Evolutionary conservation across 1,140 invertebrate species (phyloP), one percentile per base, ranked within the genome.

Genomic region (Drosophila bipectinata): DNA sequence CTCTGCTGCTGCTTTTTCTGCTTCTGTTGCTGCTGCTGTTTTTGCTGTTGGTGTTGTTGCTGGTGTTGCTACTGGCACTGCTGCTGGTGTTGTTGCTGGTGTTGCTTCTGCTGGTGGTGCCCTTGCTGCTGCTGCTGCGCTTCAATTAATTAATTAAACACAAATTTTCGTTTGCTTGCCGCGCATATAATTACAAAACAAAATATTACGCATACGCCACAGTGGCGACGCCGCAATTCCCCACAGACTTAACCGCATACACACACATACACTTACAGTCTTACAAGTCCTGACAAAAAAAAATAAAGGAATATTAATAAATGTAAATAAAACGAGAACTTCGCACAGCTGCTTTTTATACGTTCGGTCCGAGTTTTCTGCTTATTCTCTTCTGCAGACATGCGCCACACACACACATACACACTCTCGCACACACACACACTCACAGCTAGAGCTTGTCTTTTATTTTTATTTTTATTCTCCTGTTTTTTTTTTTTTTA

Each of bases 131-230:
- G 39, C 47, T 67, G 69, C 53, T 63, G 55, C 62, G 21, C 60
- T 79, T 83, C 61, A 78, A 87, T 82, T 85, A 85, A 85, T 85
- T 85, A 85, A 85, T 87, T 85, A 87, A 85, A 69, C 82, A 82
- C 68, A 71, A 71, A 61, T 76, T 73, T 81, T 87, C 54, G 58
- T 61, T 72, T 54, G 72, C 47, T 66, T 69, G 68, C 30, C 47
- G 60, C 64, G 73, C 64, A 69, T 72, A 66, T 82, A 82, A 88
- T 87, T 85, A 88, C 83, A 75, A 79, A 87, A 79, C 62, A 82
- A 79, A 85, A 87, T 85, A 82, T 85, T 78, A 87, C 72, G 75
- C 77, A 79, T 62, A 79, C 59, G 76, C 59, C 82, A 28, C 26
- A 28, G 81, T 32, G 81, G 68, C 73, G 81, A 73, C 77, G 82